A percentile compares a stretch with the other conserved stretches of the same genome.
Conservation (phyloP, 2,888 invertebrate species). For the Thereva unica region DNA sequence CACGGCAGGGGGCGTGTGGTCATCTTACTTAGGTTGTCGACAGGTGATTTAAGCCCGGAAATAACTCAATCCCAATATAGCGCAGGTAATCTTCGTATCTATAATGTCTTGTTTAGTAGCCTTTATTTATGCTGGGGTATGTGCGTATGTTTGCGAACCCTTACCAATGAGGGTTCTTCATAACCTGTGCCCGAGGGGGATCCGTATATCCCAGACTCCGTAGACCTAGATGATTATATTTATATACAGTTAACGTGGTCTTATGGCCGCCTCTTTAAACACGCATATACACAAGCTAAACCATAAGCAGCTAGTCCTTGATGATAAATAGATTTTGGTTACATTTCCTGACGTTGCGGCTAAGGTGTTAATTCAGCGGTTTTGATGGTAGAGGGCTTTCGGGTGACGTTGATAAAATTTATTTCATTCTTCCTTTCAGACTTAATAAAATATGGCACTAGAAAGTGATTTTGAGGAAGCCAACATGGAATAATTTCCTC, state of each 20-base stretch:
- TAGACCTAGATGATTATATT: conserved; percentile 18
- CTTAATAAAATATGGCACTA: conserved; percentile 10
- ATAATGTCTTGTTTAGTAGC: conserved; percentile 17
- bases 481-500: conserved; percentile 2
- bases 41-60: conserved; percentile 46
- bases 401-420: conserved; percentile 25
- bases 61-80: conserved; percentile 45
- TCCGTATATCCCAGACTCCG: not conserved
- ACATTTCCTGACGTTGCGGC: conserved; percentile 46
- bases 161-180: conserved; percentile 15
- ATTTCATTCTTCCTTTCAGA: conserved; percentile 3
- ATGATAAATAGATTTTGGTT: conserved; percentile 46
- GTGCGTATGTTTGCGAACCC: conserved; percentile 13
- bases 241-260: conserved; percentile 12
- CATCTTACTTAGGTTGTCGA: conserved; percentile 45
- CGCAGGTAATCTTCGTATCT: conserved; percentile 31
- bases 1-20: conserved; percentile 41
- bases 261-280: conserved; percentile 21
- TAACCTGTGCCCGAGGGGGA: conserved; percentile 2
- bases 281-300: conserved; percentile 12
- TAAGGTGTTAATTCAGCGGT: conserved; percentile 46
- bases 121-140: conserved; percentile 30
- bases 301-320: conserved; percentile 40
- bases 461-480: conserved; percentile 10
- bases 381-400: conserved; percentile 44